Percentiles rank a stretch among this genome's conserved stretches.
Evolutionary conservation across 2,797 vertebrate species (phyloP).

Genomic region (Bucorvus abyssinicus): DNA sequence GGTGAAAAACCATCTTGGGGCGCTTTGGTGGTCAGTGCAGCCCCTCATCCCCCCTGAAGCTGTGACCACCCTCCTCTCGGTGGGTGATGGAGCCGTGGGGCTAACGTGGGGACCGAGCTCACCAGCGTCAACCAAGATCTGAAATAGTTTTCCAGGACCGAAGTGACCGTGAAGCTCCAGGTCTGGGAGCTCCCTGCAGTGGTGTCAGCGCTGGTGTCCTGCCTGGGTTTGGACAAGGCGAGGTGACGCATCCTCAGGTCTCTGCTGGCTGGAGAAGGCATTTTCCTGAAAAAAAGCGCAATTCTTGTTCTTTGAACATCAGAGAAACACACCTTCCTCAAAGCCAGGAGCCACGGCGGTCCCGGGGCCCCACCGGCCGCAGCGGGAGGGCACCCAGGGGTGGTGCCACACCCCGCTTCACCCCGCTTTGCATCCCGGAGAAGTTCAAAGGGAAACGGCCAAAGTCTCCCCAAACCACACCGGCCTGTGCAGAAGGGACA

Average conservation of each 20-base stretch:
- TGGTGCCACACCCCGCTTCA: neutral
- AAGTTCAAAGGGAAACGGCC: neutral
- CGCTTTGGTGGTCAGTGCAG: neutral
- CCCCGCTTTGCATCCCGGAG: neutral
- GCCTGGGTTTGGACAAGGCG: neutral
- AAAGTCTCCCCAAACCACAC: neutral
- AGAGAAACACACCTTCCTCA: neutral
- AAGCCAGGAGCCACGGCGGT: neutral
- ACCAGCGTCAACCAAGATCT: neutral
- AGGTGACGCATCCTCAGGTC: neutral
- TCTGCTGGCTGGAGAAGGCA: neutral
- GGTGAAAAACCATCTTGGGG: neutral
- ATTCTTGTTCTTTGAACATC: neutral
- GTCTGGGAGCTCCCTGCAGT: neutral
- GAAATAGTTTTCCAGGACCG: neutral
- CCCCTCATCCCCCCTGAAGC: neutral
- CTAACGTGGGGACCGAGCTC: accelerated
- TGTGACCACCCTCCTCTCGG: neutral
- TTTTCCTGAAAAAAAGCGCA: neutral
- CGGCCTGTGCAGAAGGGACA: accelerated
- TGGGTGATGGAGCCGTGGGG: neutral
- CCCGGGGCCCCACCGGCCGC: neutral
- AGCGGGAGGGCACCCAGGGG: neutral
- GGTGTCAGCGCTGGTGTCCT: accelerated
- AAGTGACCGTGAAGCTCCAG: neutral